A percentile compares a stretch with the other conserved stretches of the same genome.
phyloP scores from a whole-genome alignment of 2,888 invertebrate species.

The Ariolimax columbianus region DNA sequence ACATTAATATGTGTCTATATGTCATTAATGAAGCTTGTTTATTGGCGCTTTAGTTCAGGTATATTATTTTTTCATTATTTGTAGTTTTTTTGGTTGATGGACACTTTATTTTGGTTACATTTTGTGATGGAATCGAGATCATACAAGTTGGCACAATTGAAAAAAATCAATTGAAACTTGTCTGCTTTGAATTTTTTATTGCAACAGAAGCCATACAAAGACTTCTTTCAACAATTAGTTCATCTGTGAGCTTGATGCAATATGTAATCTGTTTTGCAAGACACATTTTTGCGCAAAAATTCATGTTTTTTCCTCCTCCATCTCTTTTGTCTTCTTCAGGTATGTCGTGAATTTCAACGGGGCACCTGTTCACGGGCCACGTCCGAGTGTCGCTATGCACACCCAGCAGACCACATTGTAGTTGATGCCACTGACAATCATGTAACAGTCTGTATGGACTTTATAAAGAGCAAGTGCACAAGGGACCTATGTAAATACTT shows the following conservation, averaged over 20 bases:
- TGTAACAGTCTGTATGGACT: slow-evolving; percentile 99
- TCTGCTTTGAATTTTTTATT: background rate
- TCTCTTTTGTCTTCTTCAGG: slow-evolving; percentile 74
- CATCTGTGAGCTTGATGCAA: background rate
- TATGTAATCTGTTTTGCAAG: background rate
- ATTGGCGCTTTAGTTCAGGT: background rate
- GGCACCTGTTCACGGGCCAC: slow-evolving; percentile 98
- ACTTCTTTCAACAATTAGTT: background rate
- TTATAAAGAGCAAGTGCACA: slow-evolving; percentile 90
- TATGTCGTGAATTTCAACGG: slow-evolving; percentile 97
- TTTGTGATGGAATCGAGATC: too few species aligned
- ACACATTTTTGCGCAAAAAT: background rate
- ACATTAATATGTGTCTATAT: background rate
- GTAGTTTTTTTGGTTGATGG: too few species aligned
- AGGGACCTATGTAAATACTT: slow-evolving; percentile 99
- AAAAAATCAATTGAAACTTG: background rate
- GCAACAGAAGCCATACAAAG: background rate
- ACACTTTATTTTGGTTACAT: too few species aligned
- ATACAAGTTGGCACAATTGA: too few species aligned
- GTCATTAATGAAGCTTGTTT: background rate
- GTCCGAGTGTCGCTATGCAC: slow-evolving; percentile 99
- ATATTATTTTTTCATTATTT: too few species aligned
- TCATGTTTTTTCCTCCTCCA: background rate
- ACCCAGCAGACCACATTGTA: slow-evolving; percentile 95
- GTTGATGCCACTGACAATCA: slow-evolving; percentile 96